Conservation (phyloP, 1,140 invertebrate genomes). For the Drosophila novamexicana region DNA sequence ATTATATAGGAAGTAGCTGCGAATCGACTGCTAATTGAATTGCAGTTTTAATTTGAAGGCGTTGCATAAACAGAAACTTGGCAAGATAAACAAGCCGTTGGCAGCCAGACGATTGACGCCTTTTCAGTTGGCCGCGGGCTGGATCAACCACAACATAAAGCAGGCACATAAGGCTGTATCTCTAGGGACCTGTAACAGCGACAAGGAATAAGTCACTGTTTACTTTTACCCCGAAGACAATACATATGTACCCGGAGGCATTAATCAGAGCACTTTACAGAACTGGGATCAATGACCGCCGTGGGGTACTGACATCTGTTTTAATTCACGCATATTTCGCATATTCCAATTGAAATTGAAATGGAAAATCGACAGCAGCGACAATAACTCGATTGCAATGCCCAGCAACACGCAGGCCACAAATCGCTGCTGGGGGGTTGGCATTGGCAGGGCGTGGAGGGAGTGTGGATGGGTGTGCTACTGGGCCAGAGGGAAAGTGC, state of each 20-base stretch:
- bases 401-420: constrained; percentile 41
- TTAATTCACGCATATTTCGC: constrained; percentile 61
- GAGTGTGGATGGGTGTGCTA: constrained; percentile 1
- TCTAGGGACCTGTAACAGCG: constrained; percentile 27
- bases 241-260: constrained; percentile 33
- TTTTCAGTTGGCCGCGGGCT: constrained; percentile 39
- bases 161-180: constrained; percentile 17
- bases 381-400: constrained; percentile 43
- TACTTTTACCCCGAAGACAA: constrained; percentile 48
- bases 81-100: constrained; percentile 52
- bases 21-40: constrained; percentile 10
- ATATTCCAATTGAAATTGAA: constrained; percentile 41
- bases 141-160: constrained; percentile 25
- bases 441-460: not conserved
- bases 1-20: not conserved
- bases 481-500: constrained; percentile 22
- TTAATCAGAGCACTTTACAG: constrained; percentile 62
- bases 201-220: constrained; percentile 53
- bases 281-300: constrained; percentile 63
- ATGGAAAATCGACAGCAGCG: constrained; percentile 55
- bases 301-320: constrained; percentile 62
- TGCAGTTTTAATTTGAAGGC: constrained; percentile 44
- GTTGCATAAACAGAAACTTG: constrained; percentile 55
- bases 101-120: constrained; percentile 15
- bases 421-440: constrained; percentile 33